These are phyloP conservation scores for Nineta flava DNA, from an alignment of 2,888 invertebrate species.

Conservation along the genomic window DNA sequence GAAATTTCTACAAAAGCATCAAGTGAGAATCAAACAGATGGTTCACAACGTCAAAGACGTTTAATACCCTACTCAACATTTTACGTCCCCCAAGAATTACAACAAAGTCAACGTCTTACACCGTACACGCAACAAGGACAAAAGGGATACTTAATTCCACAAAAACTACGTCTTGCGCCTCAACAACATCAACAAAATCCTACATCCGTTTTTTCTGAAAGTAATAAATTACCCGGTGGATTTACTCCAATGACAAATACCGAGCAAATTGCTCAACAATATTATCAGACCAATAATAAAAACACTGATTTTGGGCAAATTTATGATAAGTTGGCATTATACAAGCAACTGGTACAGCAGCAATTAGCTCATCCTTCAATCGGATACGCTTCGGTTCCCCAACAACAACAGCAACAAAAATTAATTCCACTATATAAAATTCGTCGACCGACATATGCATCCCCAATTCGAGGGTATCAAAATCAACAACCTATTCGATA, in stretches of 20 bases:
- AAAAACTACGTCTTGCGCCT: conserved; percentile 18
- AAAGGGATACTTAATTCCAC: conserved; percentile 22
- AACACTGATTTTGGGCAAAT: conserved; percentile 23
- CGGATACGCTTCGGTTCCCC: conserved; percentile 5
- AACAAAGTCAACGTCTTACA: conserved; percentile 31
- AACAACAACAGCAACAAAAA: neutral
- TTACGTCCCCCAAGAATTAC: conserved; percentile 35
- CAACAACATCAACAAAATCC: conserved; percentile 4
- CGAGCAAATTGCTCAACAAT: conserved; percentile 6
- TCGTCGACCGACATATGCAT: neutral
- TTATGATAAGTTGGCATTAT: conserved; percentile 25
- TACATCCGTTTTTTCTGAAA: conserved; percentile 30
- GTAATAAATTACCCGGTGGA: conserved; percentile 36
- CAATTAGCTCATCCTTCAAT: conserved; percentile 10
- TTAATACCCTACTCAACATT: conserved; percentile 72
- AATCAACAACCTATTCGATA: neutral
- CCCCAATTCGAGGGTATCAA: neutral
- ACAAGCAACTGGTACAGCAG: conserved; percentile 21
- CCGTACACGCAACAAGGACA: conserved; percentile 31
- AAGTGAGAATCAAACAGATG: conserved; percentile 8
- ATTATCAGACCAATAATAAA: conserved; percentile 11
- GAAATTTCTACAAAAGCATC: no score
- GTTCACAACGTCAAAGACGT: conserved; percentile 55
- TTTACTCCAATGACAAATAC: conserved; percentile 29
- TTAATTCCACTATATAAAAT: neutral